Base-by-base conservation (phyloP, 2,113 vertebrate genomes). In the Petaurus breviceps region DNA sequence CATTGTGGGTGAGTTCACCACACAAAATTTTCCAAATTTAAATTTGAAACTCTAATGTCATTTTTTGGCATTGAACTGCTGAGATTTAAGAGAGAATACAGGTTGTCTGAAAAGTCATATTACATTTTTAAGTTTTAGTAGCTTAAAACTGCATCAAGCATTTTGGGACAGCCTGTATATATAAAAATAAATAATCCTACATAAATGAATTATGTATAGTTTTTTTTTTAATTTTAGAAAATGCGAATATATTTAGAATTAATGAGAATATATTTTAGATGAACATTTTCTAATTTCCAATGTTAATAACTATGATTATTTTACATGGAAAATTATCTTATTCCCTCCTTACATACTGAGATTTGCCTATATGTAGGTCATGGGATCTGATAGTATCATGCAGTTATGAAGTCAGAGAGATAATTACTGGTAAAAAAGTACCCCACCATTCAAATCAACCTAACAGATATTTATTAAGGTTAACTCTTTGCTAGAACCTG, bases 251-350 rank as follows among this genome's bases (percentile, higher is more conserved):
- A n/a, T n/a, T n/a, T n/a, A n/a, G n/a, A n/a, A n/a, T 77, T 19
- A 25, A 1, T 84, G 43, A 37, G 52, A 12, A n/a, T 49, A 91
- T 28, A 54, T 43, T 68, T 2, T 89, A 26, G 28, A 46, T 94
- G n/a, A 89, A 46, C 19, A 84, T 23, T 84, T 47, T 7, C 26
- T 90, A 61, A 96, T 12, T 96, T 95, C 47, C 53, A 93, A 91
- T 96, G 90, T 91, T 95, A 96, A 97, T 96, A 92, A 49, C 95
- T 52, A 97, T 94, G 46, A 50, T 96, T 61, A 93, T 91, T 91
- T 37, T 57, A 92, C 37, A 51, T 61, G 93, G 93, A 31, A 94
- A 94, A 55, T 94, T 96, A 91, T 2, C 49, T 54, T 51, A 89
- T 77, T 68, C 94, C 94, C 92, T 61, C 51, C 6, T 96, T 89